These are phyloP conservation scores for Acronicta psi DNA, from an alignment of 2,888 invertebrate species.

Conservation along the genomic window DNA sequence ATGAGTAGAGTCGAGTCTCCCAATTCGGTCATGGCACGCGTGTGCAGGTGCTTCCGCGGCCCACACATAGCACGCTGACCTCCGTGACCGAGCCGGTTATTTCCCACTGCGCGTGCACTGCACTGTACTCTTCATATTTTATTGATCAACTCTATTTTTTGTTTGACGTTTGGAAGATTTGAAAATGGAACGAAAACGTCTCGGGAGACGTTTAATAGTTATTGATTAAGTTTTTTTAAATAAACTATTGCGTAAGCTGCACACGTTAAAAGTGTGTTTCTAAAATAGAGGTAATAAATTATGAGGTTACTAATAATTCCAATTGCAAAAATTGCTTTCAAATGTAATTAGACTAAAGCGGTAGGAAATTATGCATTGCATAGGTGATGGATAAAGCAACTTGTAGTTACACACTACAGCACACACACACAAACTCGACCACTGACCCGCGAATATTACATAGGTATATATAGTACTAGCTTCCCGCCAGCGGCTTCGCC, in stretches of 20 bases:
- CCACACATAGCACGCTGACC: conserved; percentile 61
- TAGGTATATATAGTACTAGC: neutral
- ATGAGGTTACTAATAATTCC: neutral
- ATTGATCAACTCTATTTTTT: conserved; percentile 17
- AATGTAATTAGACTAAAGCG: conserved; percentile 1
- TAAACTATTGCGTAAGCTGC: too few species aligned
- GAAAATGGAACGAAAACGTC: conserved; percentile 1
- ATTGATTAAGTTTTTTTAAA: too few species aligned
- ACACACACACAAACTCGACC: neutral
- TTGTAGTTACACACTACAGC: conserved; percentile 13
- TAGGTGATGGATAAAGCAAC: conserved; percentile 32
- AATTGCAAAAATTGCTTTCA: neutral
- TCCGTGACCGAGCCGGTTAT: conserved; percentile 59
- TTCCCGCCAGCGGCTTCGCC: too few species aligned
- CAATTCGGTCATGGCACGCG: conserved; percentile 65
- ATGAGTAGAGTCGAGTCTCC: conserved; percentile 30
- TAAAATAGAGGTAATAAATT: too few species aligned
- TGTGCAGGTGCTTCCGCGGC: conserved; percentile 75
- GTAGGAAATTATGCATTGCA: conserved; percentile 3
- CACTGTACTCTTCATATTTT: conserved; percentile 22
- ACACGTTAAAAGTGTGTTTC: neutral
- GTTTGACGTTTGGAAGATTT: conserved; percentile 4
- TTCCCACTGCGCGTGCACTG: conserved; percentile 46
- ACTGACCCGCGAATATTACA: neutral
- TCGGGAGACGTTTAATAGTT: neutral